Evolutionary conservation across 2,888 invertebrate genomes (phyloP), one percentile per base, ranked within the genome.

Genomic region (Rhagonycha fulva): DNA sequence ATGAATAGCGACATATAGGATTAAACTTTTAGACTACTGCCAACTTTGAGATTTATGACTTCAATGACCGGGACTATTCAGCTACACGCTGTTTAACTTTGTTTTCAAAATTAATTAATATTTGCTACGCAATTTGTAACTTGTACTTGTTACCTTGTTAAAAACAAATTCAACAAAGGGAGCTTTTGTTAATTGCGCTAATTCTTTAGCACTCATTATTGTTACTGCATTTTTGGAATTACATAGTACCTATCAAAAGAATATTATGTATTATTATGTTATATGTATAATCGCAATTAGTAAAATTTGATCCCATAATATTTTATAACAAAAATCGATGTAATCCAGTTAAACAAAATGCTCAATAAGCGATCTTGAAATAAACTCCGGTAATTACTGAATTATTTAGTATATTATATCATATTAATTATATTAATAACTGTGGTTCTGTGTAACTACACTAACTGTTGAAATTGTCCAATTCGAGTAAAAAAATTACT

Each of bases 11-110:
- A 83, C 83, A 82, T 79, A 80, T 78, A 80, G 84, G 84, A 84
- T 84, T 84, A 84, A 84, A 84, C 84, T 84, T 84, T 83, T 81
- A 82, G 84, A 84, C 82, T 81, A 82, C 83, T 83, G 83, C 83
- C 84, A 84, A 84, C 80, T 83, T 82, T 79, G 77, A 83, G 83
- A 84, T 84, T 84, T 84, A 84, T 84, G 83, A 81, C 81, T 83
- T 82, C 83, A 84, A 84, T 84, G 83, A 83, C 82, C 83, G 78
- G 81, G 79, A 82, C 81, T 81, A 81, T 79, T 77, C 80, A 78
- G 77, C 69, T 73, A 66, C 63, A 66, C 63, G 24, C 23, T 66
- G 63, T 66, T 66, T 66, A 66, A 66, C 63, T 66, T 66, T 66
- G 63, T 66, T 66, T 66, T 66, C 63, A 66, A 66, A 66, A 24